Conservation (phyloP, 1,140 invertebrate genomes). For the Drosophila tropicalis region DNA sequence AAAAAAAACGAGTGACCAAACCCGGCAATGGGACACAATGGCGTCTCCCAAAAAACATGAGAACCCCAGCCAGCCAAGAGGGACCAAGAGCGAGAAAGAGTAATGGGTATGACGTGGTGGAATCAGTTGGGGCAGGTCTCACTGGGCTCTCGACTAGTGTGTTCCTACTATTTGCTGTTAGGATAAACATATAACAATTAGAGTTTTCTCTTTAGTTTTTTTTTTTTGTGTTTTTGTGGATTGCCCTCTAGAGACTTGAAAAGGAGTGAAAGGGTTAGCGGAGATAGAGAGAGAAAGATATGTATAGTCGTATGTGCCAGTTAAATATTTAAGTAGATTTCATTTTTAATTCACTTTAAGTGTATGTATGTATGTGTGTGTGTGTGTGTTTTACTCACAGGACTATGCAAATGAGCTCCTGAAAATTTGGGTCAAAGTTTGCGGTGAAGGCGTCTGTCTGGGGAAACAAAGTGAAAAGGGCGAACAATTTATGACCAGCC, state of each 20-base stretch:
- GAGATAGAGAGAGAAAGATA: background rate
- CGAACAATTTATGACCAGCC: constrained; percentile 53
- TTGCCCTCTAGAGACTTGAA: constrained; percentile 38
- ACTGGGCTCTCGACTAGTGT: constrained; percentile 1
- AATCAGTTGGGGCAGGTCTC: constrained; percentile 47
- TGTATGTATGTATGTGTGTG: constrained; percentile 23
- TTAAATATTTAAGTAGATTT: constrained; percentile 73
- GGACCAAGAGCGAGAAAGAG: background rate
- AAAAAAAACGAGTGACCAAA: background rate
- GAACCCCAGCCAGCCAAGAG: background rate
- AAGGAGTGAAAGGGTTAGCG: constrained; percentile 5
- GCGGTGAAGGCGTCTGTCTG: constrained; percentile 48
- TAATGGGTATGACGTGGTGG: background rate
- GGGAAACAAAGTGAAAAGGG: constrained; percentile 18
- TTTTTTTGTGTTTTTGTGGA: constrained; percentile 34
- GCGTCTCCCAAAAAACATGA: constrained; percentile 36
- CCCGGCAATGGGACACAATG: constrained; percentile 60
- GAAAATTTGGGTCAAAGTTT: constrained; percentile 71
- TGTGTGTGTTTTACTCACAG: constrained; percentile 29
- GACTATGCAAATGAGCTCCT: constrained; percentile 65
- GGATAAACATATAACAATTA: constrained; percentile 78
- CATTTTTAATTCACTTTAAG: constrained; percentile 74
- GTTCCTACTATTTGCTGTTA: constrained; percentile 46
- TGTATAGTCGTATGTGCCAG: constrained; percentile 29
- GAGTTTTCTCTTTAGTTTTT: constrained; percentile 37